Evolutionary conservation across 1,140 invertebrate genomes (phyloP).

Genomic region (Micrasema minimum): DNA sequence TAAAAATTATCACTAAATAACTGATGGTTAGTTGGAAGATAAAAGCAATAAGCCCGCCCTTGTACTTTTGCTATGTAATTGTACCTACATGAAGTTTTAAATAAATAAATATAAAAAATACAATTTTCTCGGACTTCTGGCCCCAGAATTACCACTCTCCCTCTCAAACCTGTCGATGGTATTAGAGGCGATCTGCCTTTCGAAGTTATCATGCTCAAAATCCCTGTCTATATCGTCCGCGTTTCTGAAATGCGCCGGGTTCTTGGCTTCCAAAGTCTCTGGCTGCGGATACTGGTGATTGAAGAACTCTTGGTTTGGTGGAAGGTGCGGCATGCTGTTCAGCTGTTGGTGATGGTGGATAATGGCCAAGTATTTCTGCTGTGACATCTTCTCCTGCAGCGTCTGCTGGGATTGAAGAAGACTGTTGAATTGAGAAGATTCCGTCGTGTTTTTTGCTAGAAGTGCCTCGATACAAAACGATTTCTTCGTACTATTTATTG

Average conservation of each 20-base stretch:
- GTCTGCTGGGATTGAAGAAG: slow-evolving; percentile 47
- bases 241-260: slow-evolving; percentile 8
- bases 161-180: slow-evolving; percentile 59
- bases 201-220: slow-evolving; percentile 52
- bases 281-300: not conserved
- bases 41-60: too few relatives aligned
- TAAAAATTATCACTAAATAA: too few relatives aligned
- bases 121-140: slow-evolving; percentile 61
- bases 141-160: slow-evolving; percentile 58
- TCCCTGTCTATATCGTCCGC: slow-evolving; percentile 35
- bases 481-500: slow-evolving; percentile 56
- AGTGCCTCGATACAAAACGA: slow-evolving; percentile 66
- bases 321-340: slow-evolving; percentile 59
- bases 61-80: too few relatives aligned
- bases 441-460: slow-evolving; percentile 57
- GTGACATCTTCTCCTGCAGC: slow-evolving; percentile 59
- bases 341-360: slow-evolving; percentile 64
- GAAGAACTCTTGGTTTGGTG: slow-evolving; percentile 55
- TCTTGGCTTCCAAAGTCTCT: not conserved
- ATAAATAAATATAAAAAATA: too few relatives aligned
- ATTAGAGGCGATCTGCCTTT: slow-evolving; percentile 62
- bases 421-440: slow-evolving; percentile 3
- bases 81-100: too few relatives aligned
- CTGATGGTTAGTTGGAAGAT: too few relatives aligned
- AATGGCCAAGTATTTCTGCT: slow-evolving; percentile 63